Percentiles rank a stretch among this genome's conserved stretches.
These are phyloP conservation scores for Paralvinella palmiformis DNA, from an alignment of 1,140 invertebrate species.

Conservation along the genomic window DNA sequence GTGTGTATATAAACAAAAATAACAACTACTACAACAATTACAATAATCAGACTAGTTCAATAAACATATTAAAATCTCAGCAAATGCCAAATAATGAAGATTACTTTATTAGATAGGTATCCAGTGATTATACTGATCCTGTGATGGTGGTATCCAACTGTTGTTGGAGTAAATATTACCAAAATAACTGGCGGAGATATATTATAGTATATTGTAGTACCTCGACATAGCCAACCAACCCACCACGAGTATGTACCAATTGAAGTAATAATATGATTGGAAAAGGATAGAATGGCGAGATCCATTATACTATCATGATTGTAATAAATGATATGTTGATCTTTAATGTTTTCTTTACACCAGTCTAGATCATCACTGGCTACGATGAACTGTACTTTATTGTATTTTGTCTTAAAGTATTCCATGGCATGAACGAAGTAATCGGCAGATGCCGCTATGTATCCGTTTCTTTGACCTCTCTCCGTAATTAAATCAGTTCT, in stretches of 20 bases:
- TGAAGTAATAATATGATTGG: constrained; percentile 63
- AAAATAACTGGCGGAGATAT: no score
- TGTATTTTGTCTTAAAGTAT: constrained; percentile 8
- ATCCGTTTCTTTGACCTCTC: not conserved
- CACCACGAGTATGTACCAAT: constrained; percentile 64
- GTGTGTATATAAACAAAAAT: no score
- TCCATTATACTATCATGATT: constrained; percentile 37
- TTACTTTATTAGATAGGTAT: no score
- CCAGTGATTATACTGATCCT: no score
- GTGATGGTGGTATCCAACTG: no score
- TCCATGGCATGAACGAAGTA: constrained; percentile 10
- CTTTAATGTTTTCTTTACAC: constrained; percentile 3
- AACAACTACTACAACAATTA: no score
- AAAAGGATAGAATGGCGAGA: constrained; percentile 58
- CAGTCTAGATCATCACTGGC: constrained; percentile 15
- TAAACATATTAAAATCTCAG: no score
- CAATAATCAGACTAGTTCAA: no score
- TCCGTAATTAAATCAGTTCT: constrained; percentile 9
- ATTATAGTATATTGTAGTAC: constrained; percentile 24
- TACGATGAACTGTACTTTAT: constrained; percentile 12
- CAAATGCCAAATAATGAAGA: no score
- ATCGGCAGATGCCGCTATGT: constrained; percentile 1
- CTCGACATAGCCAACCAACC: constrained; percentile 54
- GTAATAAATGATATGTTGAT: not conserved
- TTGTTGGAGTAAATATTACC: no score